phyloP scores from a whole-genome alignment of 2,797 vertebrate genomes.

The Lacerta viridis region DNA sequence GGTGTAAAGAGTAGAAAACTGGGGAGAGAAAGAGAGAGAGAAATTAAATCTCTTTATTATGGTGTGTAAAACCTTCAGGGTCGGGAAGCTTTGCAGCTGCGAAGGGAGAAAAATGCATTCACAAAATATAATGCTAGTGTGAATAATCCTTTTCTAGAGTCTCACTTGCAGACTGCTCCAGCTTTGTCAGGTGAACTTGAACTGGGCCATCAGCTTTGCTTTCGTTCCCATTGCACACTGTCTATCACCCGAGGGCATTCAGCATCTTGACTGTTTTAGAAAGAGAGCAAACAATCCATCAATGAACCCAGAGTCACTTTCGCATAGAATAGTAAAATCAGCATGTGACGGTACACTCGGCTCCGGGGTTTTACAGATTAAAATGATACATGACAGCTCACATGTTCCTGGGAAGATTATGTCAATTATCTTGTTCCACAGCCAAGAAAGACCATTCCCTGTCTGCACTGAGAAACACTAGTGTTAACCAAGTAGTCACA shows the following conservation, averaged over 20 bases:
- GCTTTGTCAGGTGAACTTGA: conserved; percentile 87
- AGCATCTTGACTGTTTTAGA: conserved; percentile 82
- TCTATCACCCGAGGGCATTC: conserved; percentile 84
- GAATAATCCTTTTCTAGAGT: conserved; percentile 84
- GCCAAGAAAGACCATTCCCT: conserved; percentile 74
- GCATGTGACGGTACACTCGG: conserved; percentile 80
- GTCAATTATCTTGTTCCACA: conserved; percentile 73
- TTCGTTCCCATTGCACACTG: conserved; percentile 76
- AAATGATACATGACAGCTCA: conserved; percentile 81
- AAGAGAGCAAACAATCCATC: conserved; percentile 81
- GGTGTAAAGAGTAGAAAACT: conserved; percentile 71
- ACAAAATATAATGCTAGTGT: conserved; percentile 81
- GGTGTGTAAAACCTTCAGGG: conserved; percentile 79
- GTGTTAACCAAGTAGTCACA: conserved; percentile 61
- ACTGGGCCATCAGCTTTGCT: conserved; percentile 78
- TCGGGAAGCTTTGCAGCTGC: conserved; percentile 81
- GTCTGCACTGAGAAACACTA: conserved; percentile 54
- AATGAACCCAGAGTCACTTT: conserved; percentile 77
- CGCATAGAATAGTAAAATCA: conserved; percentile 81
- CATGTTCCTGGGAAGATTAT: conserved; percentile 82
- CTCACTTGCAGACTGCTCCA: conserved; percentile 76
- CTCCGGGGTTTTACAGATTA: conserved; percentile 79
- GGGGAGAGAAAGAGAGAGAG: conserved; percentile 42
- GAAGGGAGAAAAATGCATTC: conserved; percentile 78
- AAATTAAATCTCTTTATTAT: conserved; percentile 84